These are phyloP conservation scores for Agraylea sexmaculata DNA, from an alignment of 1,140 invertebrate species.

Conservation along the genomic window DNA sequence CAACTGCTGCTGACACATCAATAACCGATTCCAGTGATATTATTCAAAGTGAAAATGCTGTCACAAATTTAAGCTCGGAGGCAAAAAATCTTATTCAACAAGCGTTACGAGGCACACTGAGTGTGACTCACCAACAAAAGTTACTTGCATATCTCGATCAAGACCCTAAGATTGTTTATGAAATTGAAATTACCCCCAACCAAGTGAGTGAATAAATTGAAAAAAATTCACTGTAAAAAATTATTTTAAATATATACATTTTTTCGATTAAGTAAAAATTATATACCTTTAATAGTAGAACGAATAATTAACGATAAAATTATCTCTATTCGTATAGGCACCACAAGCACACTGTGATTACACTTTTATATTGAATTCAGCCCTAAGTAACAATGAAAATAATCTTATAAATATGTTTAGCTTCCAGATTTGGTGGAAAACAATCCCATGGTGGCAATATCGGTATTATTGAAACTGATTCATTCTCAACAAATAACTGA, in stretches of 20 bases:
- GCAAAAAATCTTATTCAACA: conserved; percentile 72
- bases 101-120: conserved; percentile 75
- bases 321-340: too few species aligned
- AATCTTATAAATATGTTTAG: conserved; percentile 41
- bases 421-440: conserved; percentile 91
- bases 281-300: too few species aligned
- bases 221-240: background rate
- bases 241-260: too few species aligned
- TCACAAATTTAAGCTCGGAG: conserved; percentile 46
- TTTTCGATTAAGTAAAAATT: too few species aligned
- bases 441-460: conserved; percentile 92
- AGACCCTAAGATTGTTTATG: conserved; percentile 79
- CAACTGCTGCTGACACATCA: conserved; percentile 22
- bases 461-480: conserved; percentile 86
- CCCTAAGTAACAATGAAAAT: too few species aligned
- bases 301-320: too few species aligned
- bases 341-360: too few species aligned
- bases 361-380: too few species aligned
- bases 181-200: conserved; percentile 77
- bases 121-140: conserved; percentile 72
- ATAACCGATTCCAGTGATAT: conserved; percentile 25
- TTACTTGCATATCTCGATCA: conserved; percentile 73
- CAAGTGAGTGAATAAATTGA: conserved; percentile 47
- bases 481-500: conserved; percentile 90
- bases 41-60: conserved; percentile 23